phyloP scores from a whole-genome alignment of 2,113 vertebrate species.

The Ophiodon elongatus region DNA sequence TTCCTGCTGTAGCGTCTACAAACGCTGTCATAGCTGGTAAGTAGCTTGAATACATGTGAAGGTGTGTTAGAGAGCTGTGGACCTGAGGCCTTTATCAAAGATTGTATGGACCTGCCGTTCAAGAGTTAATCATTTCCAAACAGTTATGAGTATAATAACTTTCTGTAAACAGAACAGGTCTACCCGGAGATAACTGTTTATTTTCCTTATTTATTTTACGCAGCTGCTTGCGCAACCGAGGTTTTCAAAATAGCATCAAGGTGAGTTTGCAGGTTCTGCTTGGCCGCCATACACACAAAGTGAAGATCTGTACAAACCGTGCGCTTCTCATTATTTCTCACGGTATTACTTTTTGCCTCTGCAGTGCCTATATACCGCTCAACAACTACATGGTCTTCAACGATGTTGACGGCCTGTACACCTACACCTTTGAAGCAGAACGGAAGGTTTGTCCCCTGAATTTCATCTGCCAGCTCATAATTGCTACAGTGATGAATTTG shows the following conservation, averaged over 20 bases:
- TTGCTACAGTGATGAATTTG: background rate
- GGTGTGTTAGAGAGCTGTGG: background rate
- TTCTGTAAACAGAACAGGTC: conserved; percentile 10
- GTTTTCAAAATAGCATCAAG: conserved; percentile 97
- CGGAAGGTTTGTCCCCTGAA: conserved; percentile 86
- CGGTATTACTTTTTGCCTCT: conserved; percentile 36
- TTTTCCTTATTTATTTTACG: conserved; percentile 29
- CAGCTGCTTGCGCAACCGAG: conserved; percentile 93
- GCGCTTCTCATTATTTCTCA: background rate
- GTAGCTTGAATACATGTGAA: conserved; percentile 4
- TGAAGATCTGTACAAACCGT: background rate
- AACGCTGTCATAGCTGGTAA: conserved; percentile 96
- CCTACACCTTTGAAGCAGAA: conserved; percentile 95
- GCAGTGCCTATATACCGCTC: conserved; percentile 92
- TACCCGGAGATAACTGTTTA: background rate
- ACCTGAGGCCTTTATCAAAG: background rate
- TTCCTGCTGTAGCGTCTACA: conserved; percentile 95
- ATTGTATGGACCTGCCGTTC: background rate
- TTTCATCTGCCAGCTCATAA: background rate
- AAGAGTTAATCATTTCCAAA: conserved; percentile 41
- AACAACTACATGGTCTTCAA: conserved; percentile 98
- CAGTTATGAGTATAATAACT: background rate
- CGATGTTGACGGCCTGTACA: conserved; percentile 94
- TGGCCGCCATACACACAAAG: conserved; percentile 3
- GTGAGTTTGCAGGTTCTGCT: conserved; percentile 76